These are phyloP conservation scores for Pyrrhosoma nymphula DNA, from an alignment of 2,888 invertebrate species.

Conservation along the genomic window DNA sequence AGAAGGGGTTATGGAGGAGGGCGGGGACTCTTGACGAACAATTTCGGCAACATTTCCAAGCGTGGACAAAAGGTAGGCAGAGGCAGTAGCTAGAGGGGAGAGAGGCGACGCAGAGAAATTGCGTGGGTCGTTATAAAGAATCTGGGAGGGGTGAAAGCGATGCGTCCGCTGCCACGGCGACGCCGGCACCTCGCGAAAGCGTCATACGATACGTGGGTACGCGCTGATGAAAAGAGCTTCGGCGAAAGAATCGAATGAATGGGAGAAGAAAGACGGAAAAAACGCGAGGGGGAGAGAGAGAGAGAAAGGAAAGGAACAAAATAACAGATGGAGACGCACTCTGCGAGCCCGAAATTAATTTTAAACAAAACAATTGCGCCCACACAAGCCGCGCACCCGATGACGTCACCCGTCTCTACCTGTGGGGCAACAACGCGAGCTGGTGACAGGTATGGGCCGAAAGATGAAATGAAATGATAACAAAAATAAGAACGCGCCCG, in stretches of 20 bases:
- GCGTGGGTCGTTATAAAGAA: not conserved
- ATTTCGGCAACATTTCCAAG: not conserved
- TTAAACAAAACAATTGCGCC: not conserved
- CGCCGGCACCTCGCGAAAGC: not conserved
- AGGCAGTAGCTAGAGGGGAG: too few species aligned
- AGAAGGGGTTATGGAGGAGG: too few species aligned
- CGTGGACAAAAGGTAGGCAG: not conserved
- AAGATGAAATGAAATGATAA: not conserved
- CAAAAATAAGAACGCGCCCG: not conserved
- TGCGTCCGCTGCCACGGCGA: not conserved
- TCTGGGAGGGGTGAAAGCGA: not conserved
- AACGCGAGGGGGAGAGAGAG: not conserved
- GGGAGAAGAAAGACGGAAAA: not conserved
- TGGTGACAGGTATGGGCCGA: not conserved
- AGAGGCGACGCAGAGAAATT: too few species aligned
- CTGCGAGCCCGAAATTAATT: not conserved
- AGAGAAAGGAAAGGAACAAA: not conserved
- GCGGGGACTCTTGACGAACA: not conserved
- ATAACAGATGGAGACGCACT: not conserved
- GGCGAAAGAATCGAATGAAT: not conserved
- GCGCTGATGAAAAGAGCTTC: not conserved
- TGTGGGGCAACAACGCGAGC: not conserved
- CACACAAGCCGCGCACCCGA: not conserved
- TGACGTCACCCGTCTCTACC: not conserved
- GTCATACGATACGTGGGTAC: not conserved